phyloP scores from a whole-genome alignment of 2,888 invertebrate species.

The Chalcis sispes region DNA sequence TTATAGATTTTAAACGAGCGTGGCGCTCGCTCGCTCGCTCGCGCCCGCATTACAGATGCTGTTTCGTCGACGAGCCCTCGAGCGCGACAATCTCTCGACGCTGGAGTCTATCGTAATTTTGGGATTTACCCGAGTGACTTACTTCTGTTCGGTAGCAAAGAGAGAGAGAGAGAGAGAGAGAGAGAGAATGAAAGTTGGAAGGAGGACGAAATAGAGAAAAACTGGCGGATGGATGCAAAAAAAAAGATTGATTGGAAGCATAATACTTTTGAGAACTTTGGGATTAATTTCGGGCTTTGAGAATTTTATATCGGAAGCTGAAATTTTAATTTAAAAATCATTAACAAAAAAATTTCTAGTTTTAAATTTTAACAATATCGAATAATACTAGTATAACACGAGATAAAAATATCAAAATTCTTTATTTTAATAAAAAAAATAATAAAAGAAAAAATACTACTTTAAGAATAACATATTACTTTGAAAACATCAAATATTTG shows the following conservation, averaged over 20 bases:
- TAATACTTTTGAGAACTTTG: not conserved
- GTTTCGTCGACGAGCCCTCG: conserved; percentile 10
- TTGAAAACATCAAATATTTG: too few relatives aligned
- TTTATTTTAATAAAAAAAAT: too few relatives aligned
- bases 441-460: too few relatives aligned
- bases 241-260: not conserved
- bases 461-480: too few relatives aligned
- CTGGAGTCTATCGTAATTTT: conserved; percentile 24
- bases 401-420: too few relatives aligned
- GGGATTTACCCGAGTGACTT: conserved; percentile 47
- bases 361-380: too few relatives aligned
- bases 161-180: not conserved
- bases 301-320: too few relatives aligned
- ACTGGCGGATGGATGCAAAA: not conserved
- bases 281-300: conserved; percentile 2
- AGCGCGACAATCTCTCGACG: too few relatives aligned
- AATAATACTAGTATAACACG: too few relatives aligned
- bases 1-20: conserved; percentile 43
- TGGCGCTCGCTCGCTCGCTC: not conserved
- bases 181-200: not conserved
- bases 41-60: not conserved
- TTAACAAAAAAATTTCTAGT: too few relatives aligned
- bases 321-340: too few relatives aligned
- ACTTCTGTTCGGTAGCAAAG: not conserved
- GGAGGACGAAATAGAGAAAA: not conserved